Percentiles rank a stretch among this genome's conserved stretches.
These are phyloP conservation scores for Myioborus melanocephalus DNA, from an alignment of 2,797 vertebrate species.

Conservation along the genomic window DNA sequence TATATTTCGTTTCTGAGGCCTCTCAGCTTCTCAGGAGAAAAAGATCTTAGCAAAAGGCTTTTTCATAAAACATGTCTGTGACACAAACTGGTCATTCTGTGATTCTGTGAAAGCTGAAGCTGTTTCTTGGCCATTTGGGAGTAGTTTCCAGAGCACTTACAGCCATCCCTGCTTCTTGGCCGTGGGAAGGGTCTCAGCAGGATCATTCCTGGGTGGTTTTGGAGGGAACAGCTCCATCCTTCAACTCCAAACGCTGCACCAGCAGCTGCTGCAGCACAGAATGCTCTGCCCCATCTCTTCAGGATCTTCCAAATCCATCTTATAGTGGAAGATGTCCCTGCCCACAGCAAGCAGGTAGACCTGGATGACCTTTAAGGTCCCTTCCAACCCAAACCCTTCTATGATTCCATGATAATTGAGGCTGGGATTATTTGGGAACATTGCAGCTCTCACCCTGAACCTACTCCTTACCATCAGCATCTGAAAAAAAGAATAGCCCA, in stretches of 20 bases:
- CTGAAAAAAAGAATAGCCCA: background rate
- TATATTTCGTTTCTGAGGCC: too few species aligned
- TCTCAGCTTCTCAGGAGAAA: too few species aligned
- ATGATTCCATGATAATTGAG: rapidly evolving
- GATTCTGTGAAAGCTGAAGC: background rate
- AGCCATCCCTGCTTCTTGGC: background rate
- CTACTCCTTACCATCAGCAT: background rate
- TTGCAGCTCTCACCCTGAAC: background rate
- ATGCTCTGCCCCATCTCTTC: background rate
- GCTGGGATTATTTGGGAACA: background rate
- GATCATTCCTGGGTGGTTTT: background rate
- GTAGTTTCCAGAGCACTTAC: rapidly evolving
- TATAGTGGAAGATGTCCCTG: background rate
- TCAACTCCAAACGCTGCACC: background rate
- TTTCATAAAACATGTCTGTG: too few species aligned
- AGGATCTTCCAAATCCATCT: background rate
- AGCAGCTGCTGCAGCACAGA: background rate
- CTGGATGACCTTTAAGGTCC: background rate
- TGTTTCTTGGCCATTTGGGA: background rate
- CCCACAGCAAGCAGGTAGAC: background rate
- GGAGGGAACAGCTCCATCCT: background rate
- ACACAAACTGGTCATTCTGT: background rate
- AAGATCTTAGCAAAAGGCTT: too few species aligned
- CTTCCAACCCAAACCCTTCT: background rate
- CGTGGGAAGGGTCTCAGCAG: rapidly evolving